Evolutionary conservation across 1,140 invertebrate species (phyloP).

Genomic region (Rhopalosiphum padi): DNA sequence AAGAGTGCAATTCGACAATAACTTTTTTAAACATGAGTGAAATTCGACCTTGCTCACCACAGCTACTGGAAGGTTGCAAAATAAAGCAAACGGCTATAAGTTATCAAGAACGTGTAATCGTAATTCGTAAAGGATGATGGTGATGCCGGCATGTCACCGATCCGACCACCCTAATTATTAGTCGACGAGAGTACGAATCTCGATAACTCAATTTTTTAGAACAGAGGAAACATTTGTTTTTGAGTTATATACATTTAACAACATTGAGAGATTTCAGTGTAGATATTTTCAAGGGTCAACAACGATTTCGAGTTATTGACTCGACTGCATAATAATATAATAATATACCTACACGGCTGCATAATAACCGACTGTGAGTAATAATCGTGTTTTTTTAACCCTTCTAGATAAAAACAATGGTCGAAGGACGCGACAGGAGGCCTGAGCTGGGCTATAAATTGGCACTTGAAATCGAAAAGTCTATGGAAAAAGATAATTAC

Average conservation of each 20-base stretch:
- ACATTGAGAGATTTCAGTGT: not conserved
- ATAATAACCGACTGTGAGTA: not conserved
- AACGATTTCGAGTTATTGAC: not conserved
- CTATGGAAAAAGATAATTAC: slow-evolving; percentile 52
- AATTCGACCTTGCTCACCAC: too few species aligned
- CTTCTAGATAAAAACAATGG: slow-evolving; percentile 79
- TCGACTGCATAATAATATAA: too few species aligned
- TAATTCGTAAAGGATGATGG: not conserved
- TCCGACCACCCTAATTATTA: not conserved
- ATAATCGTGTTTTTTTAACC: slow-evolving; percentile 29
- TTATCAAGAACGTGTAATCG: not conserved
- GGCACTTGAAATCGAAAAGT: slow-evolving; percentile 79
- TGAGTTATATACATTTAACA: not conserved
- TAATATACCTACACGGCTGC: too few species aligned
- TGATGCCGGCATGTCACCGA: not conserved
- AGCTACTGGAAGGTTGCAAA: not conserved
- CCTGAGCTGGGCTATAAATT: slow-evolving; percentile 87
- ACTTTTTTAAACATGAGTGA: too few species aligned
- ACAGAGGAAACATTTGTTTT: not conserved
- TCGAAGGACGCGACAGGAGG: slow-evolving; percentile 82
- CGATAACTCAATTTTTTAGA: not conserved
- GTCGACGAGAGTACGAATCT: not conserved
- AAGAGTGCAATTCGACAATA: too few species aligned
- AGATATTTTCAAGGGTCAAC: not conserved
- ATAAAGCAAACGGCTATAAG: not conserved